A percentile compares a stretch with the other conserved stretches of the same genome.
Conservation (phyloP, 2,888 invertebrate species). For the Theretra japonica region DNA sequence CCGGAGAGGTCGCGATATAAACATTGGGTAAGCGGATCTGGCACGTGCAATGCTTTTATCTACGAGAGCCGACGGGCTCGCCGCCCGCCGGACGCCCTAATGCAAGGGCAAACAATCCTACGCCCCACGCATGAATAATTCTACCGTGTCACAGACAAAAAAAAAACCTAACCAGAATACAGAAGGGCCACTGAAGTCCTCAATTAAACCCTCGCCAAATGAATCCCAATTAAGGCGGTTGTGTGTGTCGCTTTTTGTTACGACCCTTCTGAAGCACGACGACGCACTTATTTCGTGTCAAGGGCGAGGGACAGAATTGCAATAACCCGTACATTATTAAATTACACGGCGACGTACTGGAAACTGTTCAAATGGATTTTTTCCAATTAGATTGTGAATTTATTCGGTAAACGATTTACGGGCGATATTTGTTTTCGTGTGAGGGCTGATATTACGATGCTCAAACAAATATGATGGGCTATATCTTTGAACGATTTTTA, state of each 20-base stretch:
- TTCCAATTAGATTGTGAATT: slow-evolving; percentile 45
- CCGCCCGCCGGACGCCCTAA: slow-evolving; percentile 58
- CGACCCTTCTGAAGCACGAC: slow-evolving; percentile 32
- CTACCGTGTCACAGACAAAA: slow-evolving; percentile 54
- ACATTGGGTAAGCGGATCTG: slow-evolving; percentile 74
- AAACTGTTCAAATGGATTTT: slow-evolving; percentile 56
- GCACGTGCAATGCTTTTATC: slow-evolving; percentile 81
- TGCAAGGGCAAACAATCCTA: slow-evolving; percentile 69
- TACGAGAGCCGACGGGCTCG: slow-evolving; percentile 56
- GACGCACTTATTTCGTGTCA: slow-evolving; percentile 30
- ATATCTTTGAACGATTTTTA: neutral
- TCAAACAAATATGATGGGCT: slow-evolving; percentile 31
- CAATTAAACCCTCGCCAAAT: slow-evolving; percentile 28
- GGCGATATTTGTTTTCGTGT: slow-evolving; percentile 24
- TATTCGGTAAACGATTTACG: slow-evolving; percentile 29
- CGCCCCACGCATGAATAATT: slow-evolving; percentile 80
- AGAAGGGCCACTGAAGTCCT: slow-evolving; percentile 28
- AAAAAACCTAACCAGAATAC: slow-evolving; percentile 30
- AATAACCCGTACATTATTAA: slow-evolving; percentile 80
- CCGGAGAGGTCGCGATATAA: slow-evolving; percentile 66
- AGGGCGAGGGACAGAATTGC: slow-evolving; percentile 62
- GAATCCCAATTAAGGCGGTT: slow-evolving; percentile 30
- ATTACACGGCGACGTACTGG: slow-evolving; percentile 72
- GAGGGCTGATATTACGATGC: neutral
- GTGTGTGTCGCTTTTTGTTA: slow-evolving; percentile 27